Conservation (phyloP, 2,797 vertebrate genomes). For the Octomys mimax region DNA sequence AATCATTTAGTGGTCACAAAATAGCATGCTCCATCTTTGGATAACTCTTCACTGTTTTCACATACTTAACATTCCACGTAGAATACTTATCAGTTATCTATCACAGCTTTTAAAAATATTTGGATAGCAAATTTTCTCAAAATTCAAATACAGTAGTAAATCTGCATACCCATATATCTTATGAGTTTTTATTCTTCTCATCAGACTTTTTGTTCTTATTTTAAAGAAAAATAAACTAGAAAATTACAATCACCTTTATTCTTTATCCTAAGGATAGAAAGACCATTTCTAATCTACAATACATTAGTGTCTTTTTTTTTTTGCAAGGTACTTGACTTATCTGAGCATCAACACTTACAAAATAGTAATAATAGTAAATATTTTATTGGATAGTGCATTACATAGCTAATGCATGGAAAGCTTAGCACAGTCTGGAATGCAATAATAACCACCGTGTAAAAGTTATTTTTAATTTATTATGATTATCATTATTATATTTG, state of each 20-base stretch:
- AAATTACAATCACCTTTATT: not conserved
- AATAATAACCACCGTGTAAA: not conserved
- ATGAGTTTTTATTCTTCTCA: not conserved
- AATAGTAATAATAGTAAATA: not conserved
- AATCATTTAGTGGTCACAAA: not conserved
- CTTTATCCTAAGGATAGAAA: not conserved
- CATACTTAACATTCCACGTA: not conserved
- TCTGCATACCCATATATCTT: not conserved
- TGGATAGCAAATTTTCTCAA: not conserved
- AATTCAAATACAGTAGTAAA: not conserved
- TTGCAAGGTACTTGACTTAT: not conserved
- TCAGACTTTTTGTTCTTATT: not conserved
- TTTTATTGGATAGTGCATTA: not conserved
- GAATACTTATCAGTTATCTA: not conserved
- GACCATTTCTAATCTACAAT: not conserved
- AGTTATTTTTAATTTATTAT: not conserved
- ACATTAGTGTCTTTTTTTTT: not conserved
- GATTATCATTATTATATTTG: not conserved
- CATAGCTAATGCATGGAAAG: not conserved
- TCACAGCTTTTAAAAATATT: not conserved
- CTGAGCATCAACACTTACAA: not conserved
- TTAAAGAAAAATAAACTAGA: conserved; percentile 4
- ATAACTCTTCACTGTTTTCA: conserved; percentile 8
- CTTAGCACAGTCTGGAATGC: not conserved
- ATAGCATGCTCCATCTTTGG: not conserved